A percentile compares a stretch with the other conserved stretches of the same genome.
These are phyloP conservation scores for Lottia gigantea DNA, from an alignment of 2,888 invertebrate genomes.

Conservation along the genomic window DNA sequence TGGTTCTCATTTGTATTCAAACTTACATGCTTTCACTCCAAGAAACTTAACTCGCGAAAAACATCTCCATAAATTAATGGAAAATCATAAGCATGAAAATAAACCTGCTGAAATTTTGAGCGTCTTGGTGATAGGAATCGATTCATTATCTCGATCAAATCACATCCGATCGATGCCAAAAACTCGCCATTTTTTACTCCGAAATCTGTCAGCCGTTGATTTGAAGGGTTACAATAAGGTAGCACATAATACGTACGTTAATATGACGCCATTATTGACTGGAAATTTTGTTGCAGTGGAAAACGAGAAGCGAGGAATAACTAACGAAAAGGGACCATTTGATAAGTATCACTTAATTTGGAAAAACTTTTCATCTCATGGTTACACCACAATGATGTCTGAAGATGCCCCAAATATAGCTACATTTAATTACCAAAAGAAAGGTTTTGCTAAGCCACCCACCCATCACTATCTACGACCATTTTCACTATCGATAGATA, in stretches of 20 bases:
- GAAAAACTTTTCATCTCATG: conserved; percentile 79
- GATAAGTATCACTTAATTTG: conserved; percentile 87
- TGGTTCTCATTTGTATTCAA: too few species aligned
- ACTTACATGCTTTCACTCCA: too few species aligned
- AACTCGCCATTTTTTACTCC: conserved; percentile 73
- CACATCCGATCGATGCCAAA: conserved; percentile 85
- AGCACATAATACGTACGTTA: conserved; percentile 93
- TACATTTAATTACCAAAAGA: conserved; percentile 82
- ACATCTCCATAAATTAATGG: too few species aligned
- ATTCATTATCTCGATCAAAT: conserved; percentile 86
- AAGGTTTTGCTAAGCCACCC: conserved; percentile 81
- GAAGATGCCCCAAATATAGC: conserved; percentile 85
- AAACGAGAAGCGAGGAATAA: conserved; percentile 62
- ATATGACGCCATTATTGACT: conserved; percentile 83
- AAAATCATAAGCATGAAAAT: too few species aligned
- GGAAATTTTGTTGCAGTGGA: conserved; percentile 70
- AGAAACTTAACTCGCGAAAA: too few species aligned
- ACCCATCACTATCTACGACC: conserved; percentile 87
- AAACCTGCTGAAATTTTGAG: too few species aligned
- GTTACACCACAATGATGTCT: conserved; percentile 81
- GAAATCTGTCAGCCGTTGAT: conserved; percentile 78
- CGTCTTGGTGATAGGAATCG: conserved; percentile 73
- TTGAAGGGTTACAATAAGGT: conserved; percentile 91
- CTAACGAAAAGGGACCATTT: conserved; percentile 58
- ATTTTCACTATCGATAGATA: conserved; percentile 74